These are phyloP conservation scores for Ciona savignyi DNA, from an alignment of 23 tunicate species.

Conservation along the genomic window DNA sequence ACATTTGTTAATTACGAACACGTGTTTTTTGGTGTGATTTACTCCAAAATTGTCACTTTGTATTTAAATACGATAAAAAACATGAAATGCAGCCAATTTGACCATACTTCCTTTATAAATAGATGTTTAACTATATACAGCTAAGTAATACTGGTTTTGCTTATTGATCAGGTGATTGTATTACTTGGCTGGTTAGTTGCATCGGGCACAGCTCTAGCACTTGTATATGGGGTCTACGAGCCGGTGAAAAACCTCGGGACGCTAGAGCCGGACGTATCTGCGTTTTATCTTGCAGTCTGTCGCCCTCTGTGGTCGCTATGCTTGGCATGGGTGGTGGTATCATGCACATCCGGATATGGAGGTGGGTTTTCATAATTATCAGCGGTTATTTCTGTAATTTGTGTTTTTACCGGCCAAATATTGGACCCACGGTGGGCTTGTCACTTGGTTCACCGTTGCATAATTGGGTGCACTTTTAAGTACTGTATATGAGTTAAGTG, in stretches of 20 bases:
- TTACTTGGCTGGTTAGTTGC: conserved; percentile 39
- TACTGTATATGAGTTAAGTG: too few relatives aligned
- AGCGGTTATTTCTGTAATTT: too few relatives aligned
- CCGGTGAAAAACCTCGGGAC: conserved; percentile 6
- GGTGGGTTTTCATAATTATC: conserved; percentile 37
- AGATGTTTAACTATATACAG: too few relatives aligned
- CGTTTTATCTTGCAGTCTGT: conserved; percentile 44
- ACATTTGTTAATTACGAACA: too few relatives aligned
- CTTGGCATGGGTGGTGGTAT: conserved; percentile 67
- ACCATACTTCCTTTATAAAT: too few relatives aligned
- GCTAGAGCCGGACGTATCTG: not conserved
- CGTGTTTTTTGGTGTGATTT: too few relatives aligned
- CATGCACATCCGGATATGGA: conserved; percentile 80
- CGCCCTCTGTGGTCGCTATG: conserved; percentile 68
- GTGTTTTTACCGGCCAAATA: too few relatives aligned
- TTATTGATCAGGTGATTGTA: conserved; percentile 25
- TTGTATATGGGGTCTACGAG: conserved; percentile 37
- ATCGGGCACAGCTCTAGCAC: conserved; percentile 17
- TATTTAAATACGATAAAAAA: too few relatives aligned
- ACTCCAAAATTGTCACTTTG: too few relatives aligned
- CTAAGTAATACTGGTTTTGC: too few relatives aligned
- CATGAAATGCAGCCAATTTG: too few relatives aligned
- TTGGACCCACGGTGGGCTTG: too few relatives aligned
- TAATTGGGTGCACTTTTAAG: not conserved
- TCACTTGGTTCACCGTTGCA: not conserved